Conservation (phyloP, 2,888 invertebrate species). For the Tanypteryx hageni region DNA sequence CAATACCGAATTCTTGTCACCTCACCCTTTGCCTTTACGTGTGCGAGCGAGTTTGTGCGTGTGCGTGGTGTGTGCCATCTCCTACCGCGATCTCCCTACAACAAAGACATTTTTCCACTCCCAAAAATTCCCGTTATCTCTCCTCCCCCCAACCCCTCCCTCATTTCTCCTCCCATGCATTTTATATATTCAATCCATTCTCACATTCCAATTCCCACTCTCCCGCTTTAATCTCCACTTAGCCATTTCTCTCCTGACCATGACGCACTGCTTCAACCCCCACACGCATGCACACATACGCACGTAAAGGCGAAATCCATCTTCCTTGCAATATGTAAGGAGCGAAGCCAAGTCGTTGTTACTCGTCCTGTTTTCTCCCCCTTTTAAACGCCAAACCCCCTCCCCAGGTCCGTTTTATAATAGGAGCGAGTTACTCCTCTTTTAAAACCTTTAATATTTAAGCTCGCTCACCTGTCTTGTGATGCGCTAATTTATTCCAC, state of each 20-base stretch:
- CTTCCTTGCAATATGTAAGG: no score
- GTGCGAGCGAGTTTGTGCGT: no score
- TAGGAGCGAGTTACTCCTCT: no score
- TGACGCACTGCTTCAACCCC: no score
- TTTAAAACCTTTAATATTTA: not conserved
- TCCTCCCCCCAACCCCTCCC: not conserved
- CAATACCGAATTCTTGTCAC: slow-evolving; percentile 3
- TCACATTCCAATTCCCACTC: not conserved
- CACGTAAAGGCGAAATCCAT: no score
- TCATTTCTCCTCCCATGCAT: not conserved
- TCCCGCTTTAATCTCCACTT: no score
- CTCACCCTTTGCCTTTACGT: not conserved
- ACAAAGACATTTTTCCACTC: slow-evolving; percentile 10
- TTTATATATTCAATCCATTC: not conserved
- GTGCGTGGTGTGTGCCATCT: not conserved
- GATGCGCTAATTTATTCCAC: slow-evolving; percentile 48
- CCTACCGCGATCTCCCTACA: not conserved
- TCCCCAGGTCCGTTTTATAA: no score
- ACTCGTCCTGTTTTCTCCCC: no score
- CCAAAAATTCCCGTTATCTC: not conserved
- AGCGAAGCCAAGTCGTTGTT: no score
- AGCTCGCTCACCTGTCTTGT: slow-evolving; percentile 53
- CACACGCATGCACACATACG: no score
- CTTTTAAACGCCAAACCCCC: no score
- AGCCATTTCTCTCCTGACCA: no score